Evolutionary conservation across 2,113 vertebrate species (phyloP).

Genomic region (Antechinus flavipes): DNA sequence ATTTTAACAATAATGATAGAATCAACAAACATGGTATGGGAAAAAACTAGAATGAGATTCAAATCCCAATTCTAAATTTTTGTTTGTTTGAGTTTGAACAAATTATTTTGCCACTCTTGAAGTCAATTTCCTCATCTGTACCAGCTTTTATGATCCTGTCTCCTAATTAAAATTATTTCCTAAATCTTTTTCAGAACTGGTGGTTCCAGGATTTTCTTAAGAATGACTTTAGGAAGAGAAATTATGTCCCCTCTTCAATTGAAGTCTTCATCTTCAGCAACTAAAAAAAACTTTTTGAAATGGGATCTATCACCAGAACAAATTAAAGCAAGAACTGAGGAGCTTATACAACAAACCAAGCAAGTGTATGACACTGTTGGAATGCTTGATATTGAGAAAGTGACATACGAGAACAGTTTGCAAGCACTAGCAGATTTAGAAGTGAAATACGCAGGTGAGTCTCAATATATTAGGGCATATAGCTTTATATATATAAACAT

Average conservation of each 20-base stretch:
- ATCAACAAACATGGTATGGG: neutral
- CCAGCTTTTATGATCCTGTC: neutral
- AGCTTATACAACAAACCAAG: conserved; percentile 89
- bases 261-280: conserved; percentile 78
- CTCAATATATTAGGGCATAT: neutral
- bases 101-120: neutral
- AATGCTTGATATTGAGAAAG: conserved; percentile 84
- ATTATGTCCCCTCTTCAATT: conserved; percentile 71
- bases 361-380: conserved; percentile 89
- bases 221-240: conserved; percentile 90
- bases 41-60: neutral
- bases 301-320: conserved; percentile 94
- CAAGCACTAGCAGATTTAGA: conserved; percentile 89
- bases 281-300: conserved; percentile 83
- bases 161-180: conserved; percentile 37
- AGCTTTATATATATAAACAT: neutral
- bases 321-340: conserved; percentile 88
- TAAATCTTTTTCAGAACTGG: conserved; percentile 79
- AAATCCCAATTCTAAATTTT: neutral
- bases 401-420: conserved; percentile 92
- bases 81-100: neutral
- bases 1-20: neutral
- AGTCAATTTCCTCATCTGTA: neutral
- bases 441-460: conserved; percentile 91
- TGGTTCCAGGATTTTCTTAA: conserved; percentile 77